Evolutionary conservation across 2,797 vertebrate genomes (phyloP), one percentile per base, ranked within the genome.

Genomic region (Falco cherrug): DNA sequence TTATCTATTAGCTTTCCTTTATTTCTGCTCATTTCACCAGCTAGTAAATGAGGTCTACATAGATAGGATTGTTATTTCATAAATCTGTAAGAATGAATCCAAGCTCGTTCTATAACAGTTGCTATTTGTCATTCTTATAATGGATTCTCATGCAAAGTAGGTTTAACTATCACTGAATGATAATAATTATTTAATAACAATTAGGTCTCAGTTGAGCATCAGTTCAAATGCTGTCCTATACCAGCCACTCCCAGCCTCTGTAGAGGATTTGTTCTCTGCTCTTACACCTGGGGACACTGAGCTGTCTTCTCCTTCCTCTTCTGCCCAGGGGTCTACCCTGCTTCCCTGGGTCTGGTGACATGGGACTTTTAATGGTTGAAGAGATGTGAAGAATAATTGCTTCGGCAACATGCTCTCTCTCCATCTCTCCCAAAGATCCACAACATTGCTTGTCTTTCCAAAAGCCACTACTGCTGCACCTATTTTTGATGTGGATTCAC

Each of bases 11-110:
- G 71, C 54, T 93, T 95, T 77, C 71, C 37, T 93, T 95, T 93
- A 53, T 89, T 94, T 95, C 92, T 91, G 60, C 75, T 94, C 60
- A 21, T 94, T 96, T 96, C 82, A 87, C 71, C 56, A 80, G 68
- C 92, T 93, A 71, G 69, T 83, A 96, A 96, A 92, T 96, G 92
- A 96, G 82, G 71, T 89, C 84, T 85, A 64, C 53, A 35, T 75
- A 89, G 89, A 96, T 89, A 93, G 89, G 51, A 90, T 96, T 96
- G 92, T 80, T 92, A 92, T 80, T 96, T 89, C 75, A 85, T 89
- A 93, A 64, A 84, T 92, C 91, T 83, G 48, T 80, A 51, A 91
- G 84, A 91, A 57, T 64, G 68, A 95, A 92, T 95, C 92, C 90
- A 93, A 87, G 87, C 90, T 95, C 41, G 28, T 96, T 92, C 87